Evolutionary conservation across 2,888 invertebrate genomes (phyloP).

Genomic region (Melanostoma scalare): DNA sequence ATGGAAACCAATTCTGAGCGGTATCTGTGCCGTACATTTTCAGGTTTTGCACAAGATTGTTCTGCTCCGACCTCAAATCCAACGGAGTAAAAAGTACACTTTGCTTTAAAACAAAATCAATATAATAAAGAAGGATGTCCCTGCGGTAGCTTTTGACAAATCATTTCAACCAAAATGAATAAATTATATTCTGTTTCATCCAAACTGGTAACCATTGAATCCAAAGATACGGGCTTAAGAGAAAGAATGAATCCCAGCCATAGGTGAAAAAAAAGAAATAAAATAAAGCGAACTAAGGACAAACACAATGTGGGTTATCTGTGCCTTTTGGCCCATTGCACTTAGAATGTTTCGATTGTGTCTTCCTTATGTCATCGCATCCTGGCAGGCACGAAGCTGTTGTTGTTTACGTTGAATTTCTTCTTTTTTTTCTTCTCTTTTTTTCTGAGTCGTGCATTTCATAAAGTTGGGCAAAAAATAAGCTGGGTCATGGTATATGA

Average conservation of each 20-base stretch:
- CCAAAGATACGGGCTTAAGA: conserved; percentile 1
- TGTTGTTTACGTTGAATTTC: background rate
- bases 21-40: too few relatives aligned
- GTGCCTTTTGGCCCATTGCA: conserved; percentile 66
- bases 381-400: conserved; percentile 11
- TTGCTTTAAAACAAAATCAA: too few relatives aligned
- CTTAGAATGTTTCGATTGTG: conserved; percentile 63
- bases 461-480: conserved; percentile 31
- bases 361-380: conserved; percentile 63
- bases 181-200: too few relatives aligned
- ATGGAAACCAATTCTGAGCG: too few relatives aligned
- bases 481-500: conserved; percentile 57
- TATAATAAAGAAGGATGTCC: too few relatives aligned
- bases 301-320: conserved; percentile 68
- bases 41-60: too few relatives aligned
- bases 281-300: conserved; percentile 25
- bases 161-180: too few relatives aligned
- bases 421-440: background rate
- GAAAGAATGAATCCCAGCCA: conserved; percentile 2
- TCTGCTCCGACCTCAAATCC: too few relatives aligned
- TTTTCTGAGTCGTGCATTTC: conserved; percentile 24
- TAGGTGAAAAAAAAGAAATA: conserved; percentile 19
- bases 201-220: background rate
- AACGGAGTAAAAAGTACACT: too few relatives aligned
- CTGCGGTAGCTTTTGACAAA: too few relatives aligned